These are phyloP conservation scores for Aporophyla lueneburgensis DNA, from an alignment of 2,888 invertebrate species.

Conservation along the genomic window DNA sequence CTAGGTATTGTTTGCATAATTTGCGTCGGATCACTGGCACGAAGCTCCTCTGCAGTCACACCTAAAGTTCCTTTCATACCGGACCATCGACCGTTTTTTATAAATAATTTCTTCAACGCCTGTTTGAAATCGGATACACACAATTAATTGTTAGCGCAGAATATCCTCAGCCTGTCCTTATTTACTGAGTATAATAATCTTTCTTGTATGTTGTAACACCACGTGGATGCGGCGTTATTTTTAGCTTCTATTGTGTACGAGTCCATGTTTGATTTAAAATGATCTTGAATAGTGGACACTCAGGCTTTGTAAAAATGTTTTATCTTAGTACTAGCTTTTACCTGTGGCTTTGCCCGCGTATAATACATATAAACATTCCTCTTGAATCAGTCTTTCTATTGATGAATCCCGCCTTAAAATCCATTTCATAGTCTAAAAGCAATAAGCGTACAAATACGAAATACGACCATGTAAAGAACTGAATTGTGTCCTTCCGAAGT, in stretches of 20 bases:
- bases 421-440: too few species aligned
- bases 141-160: conserved; percentile 46
- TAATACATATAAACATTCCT: too few species aligned
- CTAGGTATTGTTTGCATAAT: conserved; percentile 61
- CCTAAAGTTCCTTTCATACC: conserved; percentile 54
- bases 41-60: conserved; percentile 55
- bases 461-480: too few species aligned
- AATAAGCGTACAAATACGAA: too few species aligned
- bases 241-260: conserved; percentile 50
- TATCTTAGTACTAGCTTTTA: too few species aligned
- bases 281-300: conserved; percentile 38
- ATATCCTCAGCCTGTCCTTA: conserved; percentile 32
- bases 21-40: conserved; percentile 31
- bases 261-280: conserved; percentile 39
- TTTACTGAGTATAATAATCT: conserved; percentile 45
- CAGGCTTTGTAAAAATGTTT: conserved; percentile 14
- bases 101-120: conserved; percentile 48
- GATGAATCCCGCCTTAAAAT: too few species aligned
- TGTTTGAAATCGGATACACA: conserved; percentile 44
- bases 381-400: too few species aligned
- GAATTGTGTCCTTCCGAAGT: conserved; percentile 24
- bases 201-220: conserved; percentile 49
- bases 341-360: too few species aligned
- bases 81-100: conserved; percentile 30
- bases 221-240: conserved; percentile 46